Evolutionary conservation across 2,888 invertebrate species (phyloP), one percentile per base, ranked within the genome.

Genomic region (Melipona bicolor): DNA sequence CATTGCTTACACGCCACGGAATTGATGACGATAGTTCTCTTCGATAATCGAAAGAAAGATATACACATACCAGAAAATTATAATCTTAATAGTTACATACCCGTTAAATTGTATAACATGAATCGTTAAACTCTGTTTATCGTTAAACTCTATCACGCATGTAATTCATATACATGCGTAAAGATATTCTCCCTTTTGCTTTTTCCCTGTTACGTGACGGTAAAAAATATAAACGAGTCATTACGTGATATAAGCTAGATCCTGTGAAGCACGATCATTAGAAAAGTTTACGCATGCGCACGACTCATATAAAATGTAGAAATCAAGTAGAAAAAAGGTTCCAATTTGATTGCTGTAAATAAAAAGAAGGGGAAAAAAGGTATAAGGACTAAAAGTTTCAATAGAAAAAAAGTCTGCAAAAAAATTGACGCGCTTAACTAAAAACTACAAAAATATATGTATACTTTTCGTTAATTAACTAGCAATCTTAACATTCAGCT

Each of bases 11-110:
- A 83, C 62, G 49, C 32, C 62, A 59, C 68, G 76, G 27, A 81
- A 79, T 71, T 74, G 68, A 72, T 65, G 77, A 85, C 85, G 84
- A 86, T 78, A 80, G 73, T 77, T 80, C 79, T 77, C 64, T 67
- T 73, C 69, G 32, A 75, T 67, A 74, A 79, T 64, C 49, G 36
- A 69, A 77, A 56, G 27, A 65, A 71, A 61, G 17, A 17, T 36
- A 54, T n/a, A 17, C 15, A 27, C 17, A 27, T 36, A 56, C 17
- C 36, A 36, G 49, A 4, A 73, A 77, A 77, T 70, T 21, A n/a
- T n/a, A 56, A 80, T 56, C 49, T 50, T 27, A 71, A 67, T 49
- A 17, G 24, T 32, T 32, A 32, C 21, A 32, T n/a, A 49, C 19
- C 24, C 65, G 56, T 81, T 21, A 49, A 81, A 61, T 61, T 24